These are phyloP conservation scores for Anthophora plumipes DNA, from an alignment of 2,888 invertebrate species.

Conservation along the genomic window DNA sequence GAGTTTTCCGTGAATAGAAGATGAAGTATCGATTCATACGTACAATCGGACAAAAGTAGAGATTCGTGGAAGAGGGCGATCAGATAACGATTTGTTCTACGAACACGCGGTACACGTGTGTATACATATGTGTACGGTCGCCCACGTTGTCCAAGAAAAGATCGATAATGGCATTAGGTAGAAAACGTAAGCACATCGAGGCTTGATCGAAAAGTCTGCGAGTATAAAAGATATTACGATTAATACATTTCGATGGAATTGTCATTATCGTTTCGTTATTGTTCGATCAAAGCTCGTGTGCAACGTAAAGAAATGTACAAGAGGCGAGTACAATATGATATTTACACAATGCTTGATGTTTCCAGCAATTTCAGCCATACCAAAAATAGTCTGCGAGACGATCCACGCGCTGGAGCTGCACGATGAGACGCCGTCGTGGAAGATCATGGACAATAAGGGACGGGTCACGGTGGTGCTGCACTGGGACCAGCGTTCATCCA, in stretches of 20 bases:
- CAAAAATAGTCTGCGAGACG: constrained; percentile 98
- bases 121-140: background rate
- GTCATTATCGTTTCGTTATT: constrained; percentile 7
- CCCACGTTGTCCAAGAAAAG: background rate
- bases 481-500: constrained; percentile 95
- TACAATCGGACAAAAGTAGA: constrained; percentile 49
- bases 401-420: constrained; percentile 97
- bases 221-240: no score
- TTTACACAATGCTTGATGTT: constrained; percentile 17
- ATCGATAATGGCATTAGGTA: background rate
- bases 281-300: no score
- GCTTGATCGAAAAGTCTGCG: no score
- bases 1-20: constrained; percentile 31
- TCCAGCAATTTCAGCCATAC: constrained; percentile 97
- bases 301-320: no score
- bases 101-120: background rate
- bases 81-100: constrained; percentile 44
- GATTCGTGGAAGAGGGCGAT: constrained; percentile 47
- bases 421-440: constrained; percentile 99
- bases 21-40: constrained; percentile 47
- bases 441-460: constrained; percentile 99
- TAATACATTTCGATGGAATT: background rate
- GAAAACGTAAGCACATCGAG: no score
- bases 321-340: no score
- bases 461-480: constrained; percentile 98